Evolutionary conservation across 2,797 vertebrate genomes (phyloP), one percentile per base, ranked within the genome.

Genomic region (Margarornis squamiger): DNA sequence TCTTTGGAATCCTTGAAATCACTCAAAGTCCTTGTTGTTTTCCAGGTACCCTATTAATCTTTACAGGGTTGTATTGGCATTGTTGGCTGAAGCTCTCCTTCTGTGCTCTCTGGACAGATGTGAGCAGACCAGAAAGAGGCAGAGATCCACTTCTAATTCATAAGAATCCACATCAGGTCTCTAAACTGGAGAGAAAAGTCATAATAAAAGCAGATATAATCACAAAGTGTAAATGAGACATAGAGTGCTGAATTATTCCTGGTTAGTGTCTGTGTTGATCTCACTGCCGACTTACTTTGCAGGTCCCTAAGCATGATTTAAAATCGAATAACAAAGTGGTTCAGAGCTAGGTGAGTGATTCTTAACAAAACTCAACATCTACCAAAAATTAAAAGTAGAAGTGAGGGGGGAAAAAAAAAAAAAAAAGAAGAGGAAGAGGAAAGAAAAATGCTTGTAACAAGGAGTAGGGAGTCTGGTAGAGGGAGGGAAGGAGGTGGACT

Each of bases 1-100:
- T 95, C 96, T 98, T 96, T 93, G 68, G 96, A 98, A 98, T 98
- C 97, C 97, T 97, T 96, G 93, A 98, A 98, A 98, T 98, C 94
- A 97, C 96, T 96, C 93, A 96, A 93, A 97, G 97, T 96, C 97
- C 95, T 97, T 97, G 96, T 97, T 98, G 95, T 93, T 98, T 97
- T 97, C 97, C 92, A 97, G 97, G 95, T 95, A 93, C 91, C 89
- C 94, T 97, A 97, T 98, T 98, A 97, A 98, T 98, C 97, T 98
- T 98, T 96, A 95, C 96, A 95, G 96, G 86, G 55, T 51, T 95
- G 43, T 95, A 93, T 97, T 96, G 98, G 94, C 93, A 94, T 67
- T 83, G 76, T 72, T 88, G 94, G 86, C 38, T 32, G 95, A 76
- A 89, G 75, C 61, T 93, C 94, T 96, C 55, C 82, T 71, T 17